Evolutionary conservation across 2,888 invertebrate species (phyloP), one percentile per base, ranked within the genome.

Genomic region (Prosapia bicincta): DNA sequence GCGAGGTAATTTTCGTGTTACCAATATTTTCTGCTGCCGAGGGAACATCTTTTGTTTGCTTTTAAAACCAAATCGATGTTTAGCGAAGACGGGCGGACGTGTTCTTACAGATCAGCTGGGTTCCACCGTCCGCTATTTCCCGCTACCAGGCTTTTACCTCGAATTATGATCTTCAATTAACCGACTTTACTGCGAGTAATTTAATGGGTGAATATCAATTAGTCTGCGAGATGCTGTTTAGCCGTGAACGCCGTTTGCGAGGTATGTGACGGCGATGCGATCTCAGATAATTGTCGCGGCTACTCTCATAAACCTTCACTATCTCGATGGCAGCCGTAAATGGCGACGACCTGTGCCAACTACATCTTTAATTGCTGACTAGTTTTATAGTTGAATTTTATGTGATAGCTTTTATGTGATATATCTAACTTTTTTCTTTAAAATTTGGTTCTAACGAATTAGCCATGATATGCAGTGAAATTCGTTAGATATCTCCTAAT

Each of bases 31-130:
- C 54, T 69, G 54, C 66, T 66, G 72, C 24, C 67, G 43, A 25
- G 38, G n/a, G 43, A 74, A 74, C 74, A 74, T 74, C 74, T 74
- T 74, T 74, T 74, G 74, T 74, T 74, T 28, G 69, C 74, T 74
- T 69, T 68, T 74, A 74, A 74, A 74, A 74, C 74, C 74, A 28
- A 74, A 69, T 74, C 74, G 75, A 65, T 75, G 75, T 75, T 69
- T 68, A 70, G 71, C 10, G 71, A n/a, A 3, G 70, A 13, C 32
- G 70, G 26, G 66, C 26, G 30, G 26, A 7, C 54, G 65, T 70
- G 15, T 67, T 69, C 43, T 71, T 71, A 66, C 70, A 66, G 68
- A 67, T 10, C 25, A 0, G 23, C 43, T n/a, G 15, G 15, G 23
- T 68, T 20, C 20, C 26, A 1, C 26, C 20, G 9, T 6, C 3